Percentiles rank a stretch among this genome's conserved stretches.
phyloP scores from a whole-genome alignment of 2,888 invertebrate genomes.

The Uropetala carovei region DNA sequence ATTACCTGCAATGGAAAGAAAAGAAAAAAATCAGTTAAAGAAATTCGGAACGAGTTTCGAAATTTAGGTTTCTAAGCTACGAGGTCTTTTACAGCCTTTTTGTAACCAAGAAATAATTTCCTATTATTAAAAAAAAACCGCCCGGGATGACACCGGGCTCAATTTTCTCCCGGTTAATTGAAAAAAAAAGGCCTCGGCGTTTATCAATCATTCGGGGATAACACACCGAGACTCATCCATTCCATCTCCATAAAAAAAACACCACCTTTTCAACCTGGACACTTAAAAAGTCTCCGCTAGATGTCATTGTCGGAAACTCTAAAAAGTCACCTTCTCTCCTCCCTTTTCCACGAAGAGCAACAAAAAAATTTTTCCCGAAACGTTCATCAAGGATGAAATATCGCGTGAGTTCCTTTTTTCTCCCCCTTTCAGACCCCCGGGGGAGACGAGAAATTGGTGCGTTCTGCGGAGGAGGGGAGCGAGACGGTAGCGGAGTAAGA shows the following conservation, averaged over 20 bases:
- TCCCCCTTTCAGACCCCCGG: not conserved
- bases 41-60: not conserved
- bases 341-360: not conserved
- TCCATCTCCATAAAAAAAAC: not conserved
- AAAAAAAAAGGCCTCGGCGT: not conserved
- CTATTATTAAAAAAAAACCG: not conserved
- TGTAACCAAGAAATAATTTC: not conserved
- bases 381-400: not conserved
- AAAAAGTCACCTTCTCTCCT: not conserved
- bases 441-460: not conserved
- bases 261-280: not conserved
- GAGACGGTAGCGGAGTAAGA: not conserved
- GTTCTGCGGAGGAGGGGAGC: not conserved
- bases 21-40: not conserved
- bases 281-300: not conserved
- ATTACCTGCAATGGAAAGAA: slow-evolving; percentile 36
- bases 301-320: not conserved
- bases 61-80: not conserved
- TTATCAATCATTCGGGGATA: not conserved
- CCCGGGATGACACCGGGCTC: not conserved
- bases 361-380: not conserved
- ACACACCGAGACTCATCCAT: not conserved
- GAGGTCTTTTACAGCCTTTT: not conserved
- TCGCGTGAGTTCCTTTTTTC: not conserved
- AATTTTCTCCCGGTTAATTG: not conserved